Evolutionary conservation across 2,113 vertebrate species (phyloP).

Genomic region (Parotia lawesii): DNA sequence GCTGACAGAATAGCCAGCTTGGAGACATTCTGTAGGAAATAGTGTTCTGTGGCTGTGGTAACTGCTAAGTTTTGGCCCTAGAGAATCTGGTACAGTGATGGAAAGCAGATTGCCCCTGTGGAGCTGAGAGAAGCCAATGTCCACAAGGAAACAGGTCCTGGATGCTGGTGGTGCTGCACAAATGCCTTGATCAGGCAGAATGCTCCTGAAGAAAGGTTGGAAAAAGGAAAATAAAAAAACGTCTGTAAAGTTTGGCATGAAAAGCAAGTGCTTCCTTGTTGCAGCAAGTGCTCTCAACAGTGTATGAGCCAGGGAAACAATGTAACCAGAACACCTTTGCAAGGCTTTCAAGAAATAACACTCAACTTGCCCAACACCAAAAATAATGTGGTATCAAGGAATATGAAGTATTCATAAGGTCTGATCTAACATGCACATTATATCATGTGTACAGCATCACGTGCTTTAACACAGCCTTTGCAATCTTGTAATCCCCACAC

Average conservation of each 20-base stretch:
- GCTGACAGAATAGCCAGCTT: neutral
- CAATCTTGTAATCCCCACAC: neutral
- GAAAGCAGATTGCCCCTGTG: constrained; percentile 14
- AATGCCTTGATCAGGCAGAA: constrained; percentile 6
- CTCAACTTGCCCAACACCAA: constrained; percentile 59
- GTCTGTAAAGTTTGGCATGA: neutral
- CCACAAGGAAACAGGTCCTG: constrained; percentile 42
- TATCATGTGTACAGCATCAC: constrained; percentile 23
- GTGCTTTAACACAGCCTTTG: constrained; percentile 27
- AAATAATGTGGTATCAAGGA: constrained; percentile 49
- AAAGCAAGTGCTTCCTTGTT: neutral
- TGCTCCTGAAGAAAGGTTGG: constrained; percentile 15
- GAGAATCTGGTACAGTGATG: constrained; percentile 10
- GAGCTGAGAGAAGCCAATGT: neutral
- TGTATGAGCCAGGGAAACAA: neutral
- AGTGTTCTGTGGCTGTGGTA: neutral
- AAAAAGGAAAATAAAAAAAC: neutral
- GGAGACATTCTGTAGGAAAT: neutral
- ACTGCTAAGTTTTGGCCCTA: neutral
- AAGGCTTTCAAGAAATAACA: constrained; percentile 47
- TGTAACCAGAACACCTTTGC: neutral
- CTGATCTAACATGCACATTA: constrained; percentile 52
- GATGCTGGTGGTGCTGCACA: constrained; percentile 23
- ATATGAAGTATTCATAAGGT: constrained; percentile 62
- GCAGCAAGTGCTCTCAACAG: neutral